Evolutionary conservation across 2,113 vertebrate species (phyloP), one percentile per base, ranked within the genome.

Genomic region (Agelaius phoeniceus): DNA sequence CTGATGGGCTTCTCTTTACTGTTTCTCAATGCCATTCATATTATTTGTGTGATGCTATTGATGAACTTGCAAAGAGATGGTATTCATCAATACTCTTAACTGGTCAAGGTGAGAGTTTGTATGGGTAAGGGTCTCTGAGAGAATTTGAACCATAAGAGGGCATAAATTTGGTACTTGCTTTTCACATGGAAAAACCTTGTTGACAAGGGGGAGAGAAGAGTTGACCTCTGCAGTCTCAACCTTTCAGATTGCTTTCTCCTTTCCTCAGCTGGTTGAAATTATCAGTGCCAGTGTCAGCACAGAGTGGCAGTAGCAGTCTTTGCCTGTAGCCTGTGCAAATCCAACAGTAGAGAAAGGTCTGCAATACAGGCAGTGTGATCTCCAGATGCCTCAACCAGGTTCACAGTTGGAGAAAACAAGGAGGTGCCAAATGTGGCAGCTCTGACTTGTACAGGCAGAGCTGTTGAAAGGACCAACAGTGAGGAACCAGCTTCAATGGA

Each of bases 271-370:
- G 23, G 18, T 33, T 51, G 21, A 55, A 52, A 20, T n/a, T 20
- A 28, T 74, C 61, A 61, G 8, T 0, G 0, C 21, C 7, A 43
- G 26, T 26, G 39, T 62, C 28, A 59, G 23, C 2, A 1, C 59
- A 44, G 27, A 68, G 35, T 35, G 55, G 52, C 61, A 68, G 39
- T 7, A 73, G 49, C 54, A 35, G 9, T 68, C 27, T 80, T 58
- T 65, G 33, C 17, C 80, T 87, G 43, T 71, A 59, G 44, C 30
- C 43, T 1, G 0, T 58, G 67, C 33, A 62, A 17, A 31, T 81
- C 48, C 14, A 41, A 19, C 17, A 37, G 16, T 26, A 55, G 35
- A 52, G 27, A 75, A 44, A 18, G 39, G 14, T 62, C 20, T 44
- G 20, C 33, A 7, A 55, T 79, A 49, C 19, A 72, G 49, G 15